These are phyloP conservation scores for Anarhynchus alexandrinus DNA, from an alignment of 2,113 vertebrate species.

Conservation along the genomic window DNA sequence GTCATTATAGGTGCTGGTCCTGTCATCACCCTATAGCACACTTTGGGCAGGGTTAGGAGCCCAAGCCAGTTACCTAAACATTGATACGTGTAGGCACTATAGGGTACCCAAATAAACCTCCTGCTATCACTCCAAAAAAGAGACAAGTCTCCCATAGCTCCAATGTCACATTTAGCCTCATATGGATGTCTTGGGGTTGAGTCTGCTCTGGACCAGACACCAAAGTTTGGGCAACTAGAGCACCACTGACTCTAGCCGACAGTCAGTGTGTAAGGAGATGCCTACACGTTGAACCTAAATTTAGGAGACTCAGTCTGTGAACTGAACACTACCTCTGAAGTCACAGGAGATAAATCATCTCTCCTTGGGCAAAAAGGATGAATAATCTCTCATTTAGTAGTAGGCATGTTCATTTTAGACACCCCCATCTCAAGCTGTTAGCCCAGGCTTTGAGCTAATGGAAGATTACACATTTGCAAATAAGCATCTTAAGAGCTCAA, in stretches of 20 bases:
- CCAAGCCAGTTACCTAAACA: background rate
- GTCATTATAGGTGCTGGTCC: background rate
- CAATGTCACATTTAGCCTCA: background rate
- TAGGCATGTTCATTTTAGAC: background rate
- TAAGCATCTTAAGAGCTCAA: background rate
- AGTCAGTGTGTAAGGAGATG: background rate
- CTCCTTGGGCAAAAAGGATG: background rate
- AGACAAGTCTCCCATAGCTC: background rate
- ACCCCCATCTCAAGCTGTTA: background rate
- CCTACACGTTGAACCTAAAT: fast-evolving
- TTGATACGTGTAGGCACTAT: background rate
- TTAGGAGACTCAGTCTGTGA: background rate
- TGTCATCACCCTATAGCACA: background rate
- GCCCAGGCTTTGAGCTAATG: background rate
- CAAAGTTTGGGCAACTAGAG: background rate
- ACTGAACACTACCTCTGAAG: background rate
- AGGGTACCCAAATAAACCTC: background rate
- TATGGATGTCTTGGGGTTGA: background rate
- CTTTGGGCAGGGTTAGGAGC: background rate
- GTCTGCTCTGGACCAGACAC: background rate
- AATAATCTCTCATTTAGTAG: background rate
- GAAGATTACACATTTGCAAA: background rate
- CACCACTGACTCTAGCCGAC: background rate
- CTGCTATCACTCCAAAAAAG: background rate
- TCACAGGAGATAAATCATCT: background rate